Percentiles rank a stretch among this genome's conserved stretches.
Conservation (phyloP, 2,888 invertebrate species). For the Synanthedon myopaeformis region DNA sequence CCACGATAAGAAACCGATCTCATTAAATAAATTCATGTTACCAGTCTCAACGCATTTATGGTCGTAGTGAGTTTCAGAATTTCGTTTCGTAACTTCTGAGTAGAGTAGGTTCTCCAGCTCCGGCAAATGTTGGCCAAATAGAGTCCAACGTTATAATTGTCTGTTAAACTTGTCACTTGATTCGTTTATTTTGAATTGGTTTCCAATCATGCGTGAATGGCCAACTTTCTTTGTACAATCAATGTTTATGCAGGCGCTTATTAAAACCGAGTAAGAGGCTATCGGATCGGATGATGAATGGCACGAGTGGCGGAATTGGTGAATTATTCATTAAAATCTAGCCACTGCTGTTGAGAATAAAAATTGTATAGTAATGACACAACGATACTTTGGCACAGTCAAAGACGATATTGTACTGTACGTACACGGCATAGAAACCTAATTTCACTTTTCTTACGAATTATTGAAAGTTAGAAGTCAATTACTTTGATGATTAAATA, state of each 20-base stretch:
- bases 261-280: slow-evolving; percentile 10
- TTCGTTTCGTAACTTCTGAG: not conserved
- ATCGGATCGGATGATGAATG: not conserved
- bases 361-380: too few species aligned
- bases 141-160: not conserved
- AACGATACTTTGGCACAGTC: too few species aligned
- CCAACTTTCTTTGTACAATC: slow-evolving; percentile 13
- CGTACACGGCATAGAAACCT: too few species aligned
- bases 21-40: not conserved
- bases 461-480: too few species aligned
- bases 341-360: too few species aligned
- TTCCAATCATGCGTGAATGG: slow-evolving; percentile 17
- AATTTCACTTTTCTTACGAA: too few species aligned
- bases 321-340: not conserved
- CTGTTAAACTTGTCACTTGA: not conserved
- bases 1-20: not conserved
- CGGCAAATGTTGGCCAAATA: not conserved
- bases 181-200: not conserved
- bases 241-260: not conserved
- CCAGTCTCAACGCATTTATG: not conserved
- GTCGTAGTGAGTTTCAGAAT: not conserved
- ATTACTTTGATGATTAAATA: too few species aligned
- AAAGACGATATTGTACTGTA: too few species aligned
- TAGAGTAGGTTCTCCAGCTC: not conserved
- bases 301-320: not conserved